These are phyloP conservation scores for Grapholita molesta DNA, from an alignment of 1,140 invertebrate species.

Conservation along the genomic window DNA sequence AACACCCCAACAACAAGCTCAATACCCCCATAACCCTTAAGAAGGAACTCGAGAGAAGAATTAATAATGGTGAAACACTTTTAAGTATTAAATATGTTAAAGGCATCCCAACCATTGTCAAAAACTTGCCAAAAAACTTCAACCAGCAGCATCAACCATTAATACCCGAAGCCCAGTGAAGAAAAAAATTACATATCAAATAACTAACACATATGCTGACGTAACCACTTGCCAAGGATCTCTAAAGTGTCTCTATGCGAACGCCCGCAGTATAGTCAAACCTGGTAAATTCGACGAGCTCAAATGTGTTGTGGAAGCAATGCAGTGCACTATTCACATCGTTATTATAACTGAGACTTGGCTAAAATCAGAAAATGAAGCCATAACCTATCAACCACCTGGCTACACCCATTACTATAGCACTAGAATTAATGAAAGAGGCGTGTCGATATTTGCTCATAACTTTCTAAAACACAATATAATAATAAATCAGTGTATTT, in stretches of 20 bases:
- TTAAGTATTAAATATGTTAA: conserved; percentile 30
- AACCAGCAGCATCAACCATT: not conserved
- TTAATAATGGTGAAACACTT: conserved; percentile 20
- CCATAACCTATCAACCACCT: not conserved
- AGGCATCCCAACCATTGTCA: conserved; percentile 29
- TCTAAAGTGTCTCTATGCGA: too few species aligned
- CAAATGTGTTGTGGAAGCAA: conserved; percentile 16
- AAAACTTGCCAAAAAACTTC: too few species aligned
- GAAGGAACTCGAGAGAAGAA: conserved; percentile 16
- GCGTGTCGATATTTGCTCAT: conserved; percentile 22
- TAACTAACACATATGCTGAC: not conserved
- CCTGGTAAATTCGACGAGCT: too few species aligned
- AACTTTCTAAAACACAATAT: conserved; percentile 13
- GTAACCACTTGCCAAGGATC: not conserved
- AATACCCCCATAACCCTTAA: conserved; percentile 6
- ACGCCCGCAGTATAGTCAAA: too few species aligned
- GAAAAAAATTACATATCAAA: not conserved
- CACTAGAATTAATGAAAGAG: not conserved
- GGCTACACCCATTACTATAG: conserved; percentile 23
- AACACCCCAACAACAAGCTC: conserved; percentile 20
- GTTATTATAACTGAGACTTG: conserved; percentile 25
- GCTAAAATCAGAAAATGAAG: conserved; percentile 24
- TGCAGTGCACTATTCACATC: not conserved
- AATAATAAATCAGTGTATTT: not conserved
- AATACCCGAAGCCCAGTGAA: too few species aligned